Base-by-base conservation (phyloP, 2,888 invertebrate genomes). In the Nomada ferruginata region DNA sequence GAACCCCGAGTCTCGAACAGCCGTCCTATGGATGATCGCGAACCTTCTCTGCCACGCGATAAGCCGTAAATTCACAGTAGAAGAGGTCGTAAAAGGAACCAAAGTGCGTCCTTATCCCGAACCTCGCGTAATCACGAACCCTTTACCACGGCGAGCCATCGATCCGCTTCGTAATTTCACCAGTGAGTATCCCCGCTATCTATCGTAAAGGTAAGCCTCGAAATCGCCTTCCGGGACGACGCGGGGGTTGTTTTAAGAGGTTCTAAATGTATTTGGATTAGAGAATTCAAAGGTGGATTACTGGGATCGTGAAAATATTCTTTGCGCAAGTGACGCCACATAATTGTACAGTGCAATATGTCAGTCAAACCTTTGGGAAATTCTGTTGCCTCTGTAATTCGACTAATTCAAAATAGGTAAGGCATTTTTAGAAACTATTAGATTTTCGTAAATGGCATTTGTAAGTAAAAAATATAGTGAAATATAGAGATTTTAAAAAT, bases 41-140 rank as follows among this genome's bases (percentile, higher is more conserved):
- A 61, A 69, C 76, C 81, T 83, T 88, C 77, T 81, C 78, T 70
- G 79, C 85, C 83, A 85, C 84, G 89, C 90, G 91, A 91, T 91
- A 91, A 90, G 89, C 91, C 90, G 90, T 92, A 91, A 91, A 91
- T 92, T 87, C 90, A 86, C 69, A 84, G 88, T 87, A 86, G 86
- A 88, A 87, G 89, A 78, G 79, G 65, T 86, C 85, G 81, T 87
- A 87, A 87, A 87, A 87, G 87, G 81, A 84, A 74, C 63, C 79
- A 69, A 85, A 87, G 82, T 82, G 77, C 87, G 89, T 89, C 87
- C 88, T 90, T 91, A 89, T 89, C 85, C 85, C 68, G 85, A 82
- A 85, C 71, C 85, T 77, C 84, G 85, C 88, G 90, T 92, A 92
- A 92, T 92, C 92, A 91, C 91, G 87, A 91, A 91, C 90, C 90